Percentiles rank a stretch among this genome's conserved stretches.
phyloP scores from a whole-genome alignment of 2,113 vertebrate species.

The Hiodon tergisus region DNA sequence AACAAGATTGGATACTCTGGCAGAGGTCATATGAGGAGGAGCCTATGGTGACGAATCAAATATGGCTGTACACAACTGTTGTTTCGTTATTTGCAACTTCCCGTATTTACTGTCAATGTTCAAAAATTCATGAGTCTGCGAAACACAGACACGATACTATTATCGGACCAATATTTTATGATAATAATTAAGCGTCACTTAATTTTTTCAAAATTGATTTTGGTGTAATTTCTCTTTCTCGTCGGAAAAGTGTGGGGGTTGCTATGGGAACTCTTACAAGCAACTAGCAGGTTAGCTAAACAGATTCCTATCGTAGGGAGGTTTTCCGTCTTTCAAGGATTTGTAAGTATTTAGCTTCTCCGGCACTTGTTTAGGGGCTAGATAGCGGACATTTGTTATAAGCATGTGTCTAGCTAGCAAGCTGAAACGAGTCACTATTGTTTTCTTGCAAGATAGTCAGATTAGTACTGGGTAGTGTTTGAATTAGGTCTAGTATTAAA shows the following conservation, averaged over 20 bases:
- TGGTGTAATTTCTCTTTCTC: not conserved
- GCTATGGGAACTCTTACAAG: conserved; percentile 19
- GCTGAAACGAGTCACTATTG: too few relatives aligned
- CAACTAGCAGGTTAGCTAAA: not conserved
- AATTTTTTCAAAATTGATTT: too few relatives aligned
- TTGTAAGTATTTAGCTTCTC: not conserved
- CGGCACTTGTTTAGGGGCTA: too few relatives aligned
- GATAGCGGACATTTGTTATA: too few relatives aligned
- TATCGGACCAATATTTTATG: not conserved
- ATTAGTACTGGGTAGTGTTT: too few relatives aligned
- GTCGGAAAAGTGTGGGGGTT: conserved; percentile 14
- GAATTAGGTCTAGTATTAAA: too few relatives aligned
- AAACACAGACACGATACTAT: not conserved
- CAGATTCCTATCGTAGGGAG: not conserved
- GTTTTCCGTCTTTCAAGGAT: not conserved
- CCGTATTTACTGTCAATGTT: not conserved
- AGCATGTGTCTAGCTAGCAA: too few relatives aligned
- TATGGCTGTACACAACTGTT: not conserved
- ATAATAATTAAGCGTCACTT: too few relatives aligned
- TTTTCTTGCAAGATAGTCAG: too few relatives aligned
- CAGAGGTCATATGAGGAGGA: not conserved
- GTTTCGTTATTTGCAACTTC: not conserved
- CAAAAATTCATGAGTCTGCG: not conserved
- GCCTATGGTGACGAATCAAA: not conserved
- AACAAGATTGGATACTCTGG: not conserved